phyloP scores from a whole-genome alignment of 2,113 vertebrate species.

The Cromileptes altivelis region DNA sequence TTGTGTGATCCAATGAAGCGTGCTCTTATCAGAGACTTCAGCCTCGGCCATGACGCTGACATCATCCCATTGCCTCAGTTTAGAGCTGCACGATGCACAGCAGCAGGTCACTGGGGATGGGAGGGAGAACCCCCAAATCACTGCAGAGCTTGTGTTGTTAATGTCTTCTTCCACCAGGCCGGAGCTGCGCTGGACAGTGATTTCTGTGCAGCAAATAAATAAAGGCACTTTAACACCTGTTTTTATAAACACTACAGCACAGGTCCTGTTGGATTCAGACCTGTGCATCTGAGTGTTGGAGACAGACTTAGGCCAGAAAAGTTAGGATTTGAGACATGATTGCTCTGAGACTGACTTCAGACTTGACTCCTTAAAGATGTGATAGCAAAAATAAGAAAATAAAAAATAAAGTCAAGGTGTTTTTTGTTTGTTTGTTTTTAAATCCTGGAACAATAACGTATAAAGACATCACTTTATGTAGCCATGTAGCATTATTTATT shows the following conservation, averaged over 20 bases:
- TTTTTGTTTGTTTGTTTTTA: no score
- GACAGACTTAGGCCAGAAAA: neutral
- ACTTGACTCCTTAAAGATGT: neutral
- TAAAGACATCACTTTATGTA: neutral
- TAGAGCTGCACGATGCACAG: constrained; percentile 30
- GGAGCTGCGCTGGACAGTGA: no score
- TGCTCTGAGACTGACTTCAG: neutral
- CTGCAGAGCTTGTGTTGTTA: neutral
- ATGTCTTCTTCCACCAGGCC: neutral
- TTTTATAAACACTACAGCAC: neutral
- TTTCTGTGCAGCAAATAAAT: neutral
- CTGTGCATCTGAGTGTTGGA: neutral
- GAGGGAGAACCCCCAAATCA: constrained; percentile 16
- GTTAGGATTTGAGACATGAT: neutral
- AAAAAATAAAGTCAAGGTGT: no score
- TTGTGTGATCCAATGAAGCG: constrained; percentile 76
- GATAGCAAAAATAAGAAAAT: neutral
- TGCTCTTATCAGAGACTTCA: constrained; percentile 72
- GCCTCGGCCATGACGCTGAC: constrained; percentile 69
- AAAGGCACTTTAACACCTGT: no score
- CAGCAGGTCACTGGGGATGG: constrained; percentile 28
- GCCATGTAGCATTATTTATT: neutral
- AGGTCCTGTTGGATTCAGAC: no score
- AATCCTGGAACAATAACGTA: neutral
- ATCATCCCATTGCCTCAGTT: constrained; percentile 79